These are phyloP conservation scores for Periparus ater DNA, from an alignment of 2,797 vertebrate genomes.

Conservation along the genomic window DNA sequence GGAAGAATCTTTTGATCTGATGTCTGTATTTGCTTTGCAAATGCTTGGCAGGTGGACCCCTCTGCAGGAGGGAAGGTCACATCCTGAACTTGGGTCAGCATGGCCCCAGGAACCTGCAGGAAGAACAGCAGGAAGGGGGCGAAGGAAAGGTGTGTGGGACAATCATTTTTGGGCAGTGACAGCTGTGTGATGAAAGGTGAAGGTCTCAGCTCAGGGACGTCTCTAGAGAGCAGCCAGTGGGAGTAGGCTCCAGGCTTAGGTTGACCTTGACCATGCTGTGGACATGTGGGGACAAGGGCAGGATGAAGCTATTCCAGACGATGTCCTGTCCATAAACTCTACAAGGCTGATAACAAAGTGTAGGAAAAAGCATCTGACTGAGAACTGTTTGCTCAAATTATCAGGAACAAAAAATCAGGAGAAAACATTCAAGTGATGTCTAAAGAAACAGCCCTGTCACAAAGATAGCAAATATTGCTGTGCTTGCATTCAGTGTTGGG, in stretches of 20 bases:
- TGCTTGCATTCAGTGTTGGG: background rate
- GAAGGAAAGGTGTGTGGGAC: background rate
- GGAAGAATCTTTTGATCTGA: slow-evolving; percentile 14
- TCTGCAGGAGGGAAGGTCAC: background rate
- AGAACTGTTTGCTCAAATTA: slow-evolving; percentile 9
- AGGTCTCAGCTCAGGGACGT: background rate
- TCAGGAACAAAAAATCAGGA: slow-evolving; percentile 7
- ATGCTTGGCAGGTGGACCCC: background rate
- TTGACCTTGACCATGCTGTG: background rate
- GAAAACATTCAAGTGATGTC: background rate
- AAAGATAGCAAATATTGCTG: background rate
- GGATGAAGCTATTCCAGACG: background rate
- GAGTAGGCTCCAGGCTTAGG: background rate
- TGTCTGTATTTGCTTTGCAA: background rate
- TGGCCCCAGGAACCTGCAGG: accelerated
- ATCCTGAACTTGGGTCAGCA: background rate
- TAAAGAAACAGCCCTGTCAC: background rate
- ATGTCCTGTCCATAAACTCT: background rate
- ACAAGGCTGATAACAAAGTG: background rate
- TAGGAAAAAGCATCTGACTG: background rate
- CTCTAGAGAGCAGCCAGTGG: background rate
- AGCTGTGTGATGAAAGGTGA: background rate
- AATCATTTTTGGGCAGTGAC: background rate
- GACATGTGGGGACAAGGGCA: background rate
- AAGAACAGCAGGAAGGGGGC: background rate